phyloP scores from a whole-genome alignment of 2,797 vertebrate genomes.

The Eulemur mongoz region DNA sequence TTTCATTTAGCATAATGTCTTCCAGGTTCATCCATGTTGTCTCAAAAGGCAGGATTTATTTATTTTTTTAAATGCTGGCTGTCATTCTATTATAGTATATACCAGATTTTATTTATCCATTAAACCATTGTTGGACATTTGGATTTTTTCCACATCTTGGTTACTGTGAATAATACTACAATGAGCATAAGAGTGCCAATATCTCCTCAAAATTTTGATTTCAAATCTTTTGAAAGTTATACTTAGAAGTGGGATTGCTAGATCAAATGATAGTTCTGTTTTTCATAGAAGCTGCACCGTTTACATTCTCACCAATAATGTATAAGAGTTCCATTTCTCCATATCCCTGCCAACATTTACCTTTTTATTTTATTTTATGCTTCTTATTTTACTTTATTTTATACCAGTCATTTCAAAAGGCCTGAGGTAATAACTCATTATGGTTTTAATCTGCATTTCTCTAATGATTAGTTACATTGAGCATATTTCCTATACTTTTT shows the following conservation, averaged over 20 bases:
- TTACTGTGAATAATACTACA: background rate
- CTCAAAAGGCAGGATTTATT: background rate
- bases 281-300: background rate
- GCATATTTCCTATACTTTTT: background rate
- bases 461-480: background rate
- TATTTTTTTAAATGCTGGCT: background rate
- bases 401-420: background rate
- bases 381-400: background rate
- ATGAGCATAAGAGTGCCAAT: background rate
- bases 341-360: background rate
- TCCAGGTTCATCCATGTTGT: background rate
- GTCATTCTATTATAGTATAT: background rate
- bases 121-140: background rate
- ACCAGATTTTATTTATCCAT: background rate
- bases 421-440: background rate
- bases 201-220: background rate
- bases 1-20: background rate
- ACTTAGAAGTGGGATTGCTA: background rate
- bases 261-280: background rate
- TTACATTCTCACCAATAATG: background rate
- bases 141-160: background rate
- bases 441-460: background rate
- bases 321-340: background rate
- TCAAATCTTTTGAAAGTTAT: background rate
- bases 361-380: background rate